Evolutionary conservation across 2,888 invertebrate species (phyloP), one percentile per base, ranked within the genome.

Genomic region (Micoletzkya japonica): DNA sequence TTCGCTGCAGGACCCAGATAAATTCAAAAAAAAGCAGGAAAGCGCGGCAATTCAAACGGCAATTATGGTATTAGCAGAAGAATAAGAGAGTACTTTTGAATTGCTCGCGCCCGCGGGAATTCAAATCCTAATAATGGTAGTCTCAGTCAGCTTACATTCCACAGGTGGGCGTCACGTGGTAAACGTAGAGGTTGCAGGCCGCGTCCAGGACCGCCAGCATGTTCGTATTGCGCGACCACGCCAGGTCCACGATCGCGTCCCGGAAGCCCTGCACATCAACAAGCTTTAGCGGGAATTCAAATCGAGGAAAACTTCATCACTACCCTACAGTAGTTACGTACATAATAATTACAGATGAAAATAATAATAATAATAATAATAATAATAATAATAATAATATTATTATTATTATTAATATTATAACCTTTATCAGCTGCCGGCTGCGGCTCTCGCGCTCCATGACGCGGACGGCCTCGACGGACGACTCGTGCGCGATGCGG

Each of bases 161-260:
- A 52, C 76, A 76, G 17, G 73, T 70, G 17, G 76, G 76, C 26
- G 72, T 72, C 17, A 82, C 76, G 34, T 78, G 74, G 63, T 80
- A 83, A 37, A 83, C 73, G 68, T 81, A 78, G 17, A 83, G 72
- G 60, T 77, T 81, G 20, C 74, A 75, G 39, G 80, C 73, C 4
- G 74, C 71, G 58, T 82, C 82, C 32, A 82, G 72, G 34, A 82
- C 78, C 20, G 83, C 84, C n/a, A 84, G 71, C 49, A 81, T 74
- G 3, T 76, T 74, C 26, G 76, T 72, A 63, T 80, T 77, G 39
- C 71, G 70, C 17, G 83, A 80, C 73, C 81, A 84, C 44, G 75
- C 75, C n/a, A 84, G 59, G 66, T 84, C 84, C 30, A 78, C 74
- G 44, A 75, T 75, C 3, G 74, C 71, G 57, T 71, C 70, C 14